These are phyloP conservation scores for Telmatherina bonti DNA, from an alignment of 2,797 vertebrate genomes.

Conservation along the genomic window DNA sequence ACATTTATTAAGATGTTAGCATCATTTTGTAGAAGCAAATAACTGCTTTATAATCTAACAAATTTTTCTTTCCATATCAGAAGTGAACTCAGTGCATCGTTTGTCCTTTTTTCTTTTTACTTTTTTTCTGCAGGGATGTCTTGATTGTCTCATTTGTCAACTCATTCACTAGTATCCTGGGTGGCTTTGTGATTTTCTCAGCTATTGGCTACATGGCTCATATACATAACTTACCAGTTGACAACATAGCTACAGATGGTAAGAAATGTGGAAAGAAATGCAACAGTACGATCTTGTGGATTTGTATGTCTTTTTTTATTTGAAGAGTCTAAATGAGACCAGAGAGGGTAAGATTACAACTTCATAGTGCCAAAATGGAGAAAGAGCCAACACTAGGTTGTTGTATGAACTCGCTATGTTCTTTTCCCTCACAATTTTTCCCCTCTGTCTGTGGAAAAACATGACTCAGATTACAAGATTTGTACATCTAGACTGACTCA, in stretches of 20 bases:
- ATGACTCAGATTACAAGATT: slow-evolving; percentile 9
- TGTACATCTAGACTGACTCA: slow-evolving; percentile 2
- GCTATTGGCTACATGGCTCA: slow-evolving; percentile 85
- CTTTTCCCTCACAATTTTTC: neutral
- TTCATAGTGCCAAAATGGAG: neutral
- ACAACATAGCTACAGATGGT: slow-evolving; percentile 84
- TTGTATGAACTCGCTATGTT: slow-evolving; percentile 12
- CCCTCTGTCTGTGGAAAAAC: slow-evolving; percentile 1
- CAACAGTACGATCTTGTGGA: neutral
- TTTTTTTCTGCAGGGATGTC: slow-evolving; percentile 72
- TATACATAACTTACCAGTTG: slow-evolving; percentile 81
- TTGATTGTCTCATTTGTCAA: slow-evolving; percentile 79
- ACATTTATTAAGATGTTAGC: neutral
- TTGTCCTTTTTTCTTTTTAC: neutral
- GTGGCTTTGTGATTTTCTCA: slow-evolving; percentile 85
- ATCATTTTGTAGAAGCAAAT: neutral
- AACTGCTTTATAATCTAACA: neutral
- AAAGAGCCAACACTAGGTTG: neutral
- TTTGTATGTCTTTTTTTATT: slow-evolving; percentile 2
- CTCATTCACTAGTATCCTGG: slow-evolving; percentile 82
- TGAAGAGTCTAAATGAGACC: neutral
- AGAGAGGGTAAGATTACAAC: neutral
- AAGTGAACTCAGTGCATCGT: neutral
- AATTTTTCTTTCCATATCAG: neutral
- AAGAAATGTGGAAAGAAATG: slow-evolving; percentile 23